A percentile compares a stretch with the other conserved stretches of the same genome.
These are phyloP conservation scores for Eulemur rubriventer DNA, from an alignment of 2,797 vertebrate species.

Conservation along the genomic window DNA sequence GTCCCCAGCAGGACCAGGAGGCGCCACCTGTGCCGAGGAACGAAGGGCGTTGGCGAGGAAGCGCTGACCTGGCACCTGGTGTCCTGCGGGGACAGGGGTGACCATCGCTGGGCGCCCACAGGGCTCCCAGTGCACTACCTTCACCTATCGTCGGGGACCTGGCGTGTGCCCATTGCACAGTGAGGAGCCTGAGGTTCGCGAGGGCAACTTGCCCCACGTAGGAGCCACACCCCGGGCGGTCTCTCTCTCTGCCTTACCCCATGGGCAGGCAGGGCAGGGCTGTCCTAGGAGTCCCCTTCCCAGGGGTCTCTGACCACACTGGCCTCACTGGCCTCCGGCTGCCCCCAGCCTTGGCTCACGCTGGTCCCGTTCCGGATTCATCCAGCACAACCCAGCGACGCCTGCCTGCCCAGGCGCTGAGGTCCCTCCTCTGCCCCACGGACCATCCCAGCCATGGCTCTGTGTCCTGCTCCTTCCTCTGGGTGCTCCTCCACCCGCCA, in stretches of 20 bases:
- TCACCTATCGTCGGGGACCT: background rate
- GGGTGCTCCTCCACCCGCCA: background rate
- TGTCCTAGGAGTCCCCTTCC: background rate
- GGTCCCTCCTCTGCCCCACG: background rate
- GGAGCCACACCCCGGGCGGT: background rate
- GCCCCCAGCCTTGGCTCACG: background rate
- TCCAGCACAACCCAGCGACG: background rate
- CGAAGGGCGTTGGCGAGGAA: background rate
- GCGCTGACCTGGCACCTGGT: background rate
- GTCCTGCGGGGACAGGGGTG: background rate
- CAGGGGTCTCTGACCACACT: background rate
- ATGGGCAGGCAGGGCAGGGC: background rate
- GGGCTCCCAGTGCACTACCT: too few species aligned
- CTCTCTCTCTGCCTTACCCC: too few species aligned
- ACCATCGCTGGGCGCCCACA: background rate
- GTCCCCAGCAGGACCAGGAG: background rate
- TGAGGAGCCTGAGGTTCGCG: background rate
- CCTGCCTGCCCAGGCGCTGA: background rate
- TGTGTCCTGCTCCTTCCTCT: background rate
- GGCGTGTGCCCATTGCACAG: background rate
- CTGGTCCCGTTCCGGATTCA: background rate
- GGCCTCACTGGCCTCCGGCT: too few species aligned
- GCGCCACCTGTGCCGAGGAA: background rate
- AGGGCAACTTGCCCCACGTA: background rate
- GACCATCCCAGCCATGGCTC: background rate